These are phyloP conservation scores for Trachurus trachurus DNA, from an alignment of 2,797 vertebrate species.

Conservation along the genomic window DNA sequence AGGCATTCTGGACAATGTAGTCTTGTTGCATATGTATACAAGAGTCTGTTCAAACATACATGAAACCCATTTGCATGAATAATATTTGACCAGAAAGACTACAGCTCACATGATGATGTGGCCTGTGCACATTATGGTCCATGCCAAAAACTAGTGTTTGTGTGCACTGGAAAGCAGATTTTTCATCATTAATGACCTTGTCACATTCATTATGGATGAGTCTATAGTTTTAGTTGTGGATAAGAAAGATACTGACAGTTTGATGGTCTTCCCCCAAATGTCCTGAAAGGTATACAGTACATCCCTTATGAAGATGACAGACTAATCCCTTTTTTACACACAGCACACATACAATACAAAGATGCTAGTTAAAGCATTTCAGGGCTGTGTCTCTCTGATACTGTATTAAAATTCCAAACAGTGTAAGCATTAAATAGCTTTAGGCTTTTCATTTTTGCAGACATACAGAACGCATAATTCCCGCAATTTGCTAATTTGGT, in stretches of 20 bases:
- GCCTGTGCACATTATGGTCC: not conserved
- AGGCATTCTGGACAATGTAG: not conserved
- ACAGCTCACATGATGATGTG: not conserved
- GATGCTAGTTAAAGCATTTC: conserved; percentile 51
- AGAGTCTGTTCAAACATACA: not conserved
- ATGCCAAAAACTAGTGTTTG: not conserved
- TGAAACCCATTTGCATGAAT: not conserved
- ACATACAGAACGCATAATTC: conserved; percentile 44
- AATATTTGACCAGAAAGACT: not conserved
- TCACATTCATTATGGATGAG: not conserved
- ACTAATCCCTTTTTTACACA: conserved; percentile 43
- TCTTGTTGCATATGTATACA: not conserved
- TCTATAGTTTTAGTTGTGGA: not conserved
- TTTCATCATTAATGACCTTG: not conserved
- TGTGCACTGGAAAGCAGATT: not conserved
- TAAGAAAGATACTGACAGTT: not conserved
- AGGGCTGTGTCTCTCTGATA: conserved; percentile 8
- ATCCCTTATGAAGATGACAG: conserved; percentile 8
- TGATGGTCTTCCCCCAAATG: not conserved
- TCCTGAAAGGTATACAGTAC: not conserved
- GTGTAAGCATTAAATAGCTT: conserved; percentile 50
- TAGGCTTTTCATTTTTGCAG: conserved; percentile 62
- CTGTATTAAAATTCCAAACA: conserved; percentile 52
- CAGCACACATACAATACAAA: conserved; percentile 22
- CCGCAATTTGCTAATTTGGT: conserved; percentile 59